Percentiles rank a stretch among this genome's conserved stretches.
phyloP scores from a whole-genome alignment of 2,888 invertebrate species.

The Geophilus truncorum region DNA sequence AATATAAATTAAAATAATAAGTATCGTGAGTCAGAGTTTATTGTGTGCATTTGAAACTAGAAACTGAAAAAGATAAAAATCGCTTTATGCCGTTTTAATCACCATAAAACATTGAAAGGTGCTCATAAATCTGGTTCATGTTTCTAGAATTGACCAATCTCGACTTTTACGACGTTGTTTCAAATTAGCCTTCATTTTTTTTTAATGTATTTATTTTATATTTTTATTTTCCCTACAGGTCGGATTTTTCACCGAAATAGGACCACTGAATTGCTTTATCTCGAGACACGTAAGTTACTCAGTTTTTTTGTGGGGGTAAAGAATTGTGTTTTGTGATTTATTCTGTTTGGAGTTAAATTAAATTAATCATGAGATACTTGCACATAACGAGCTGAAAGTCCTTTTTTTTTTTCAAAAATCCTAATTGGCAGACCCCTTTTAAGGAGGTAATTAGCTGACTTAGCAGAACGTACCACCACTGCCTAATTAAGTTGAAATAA shows the following conservation, averaged over 20 bases:
- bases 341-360: not conserved
- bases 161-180: too few species aligned
- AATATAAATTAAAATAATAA: too few species aligned
- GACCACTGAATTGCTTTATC: constrained; percentile 96
- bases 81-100: too few species aligned
- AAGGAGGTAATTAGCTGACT: not conserved
- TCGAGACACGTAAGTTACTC: constrained; percentile 60
- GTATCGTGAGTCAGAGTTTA: too few species aligned
- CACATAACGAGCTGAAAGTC: not conserved
- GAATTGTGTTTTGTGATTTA: not conserved
- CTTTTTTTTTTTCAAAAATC: not conserved
- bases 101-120: too few species aligned
- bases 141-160: too few species aligned
- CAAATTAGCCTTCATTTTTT: too few species aligned
- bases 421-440: constrained; percentile 15
- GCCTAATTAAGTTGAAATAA: constrained; percentile 15
- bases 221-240: constrained; percentile 60
- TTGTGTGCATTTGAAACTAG: too few species aligned
- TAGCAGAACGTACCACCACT: not conserved
- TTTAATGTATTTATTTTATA: not conserved
- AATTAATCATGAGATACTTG: not conserved
- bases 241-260: constrained; percentile 98
- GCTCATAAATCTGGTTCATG: too few species aligned
- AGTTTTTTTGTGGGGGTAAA: constrained; percentile 53
- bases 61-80: too few species aligned